These are phyloP conservation scores for Eretmocerus hayati DNA, from an alignment of 2,888 invertebrate species.

Conservation along the genomic window DNA sequence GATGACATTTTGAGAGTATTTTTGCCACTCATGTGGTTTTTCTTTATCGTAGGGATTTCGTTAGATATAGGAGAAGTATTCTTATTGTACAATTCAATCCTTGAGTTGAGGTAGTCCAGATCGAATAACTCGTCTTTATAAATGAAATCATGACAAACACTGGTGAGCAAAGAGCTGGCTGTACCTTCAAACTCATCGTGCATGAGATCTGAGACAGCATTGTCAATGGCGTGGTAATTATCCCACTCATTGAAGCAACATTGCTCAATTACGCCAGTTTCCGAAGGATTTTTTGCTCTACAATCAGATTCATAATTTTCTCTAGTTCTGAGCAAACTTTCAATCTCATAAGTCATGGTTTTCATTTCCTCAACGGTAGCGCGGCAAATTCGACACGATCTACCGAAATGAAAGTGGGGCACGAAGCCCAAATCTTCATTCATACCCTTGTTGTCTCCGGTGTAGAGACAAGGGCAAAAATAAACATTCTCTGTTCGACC, in stretches of 20 bases:
- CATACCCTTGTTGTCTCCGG: conserved; percentile 17
- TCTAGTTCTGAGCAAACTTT: conserved; percentile 3
- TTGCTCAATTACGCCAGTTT: conserved; percentile 9
- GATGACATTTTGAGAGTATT: conserved; percentile 15
- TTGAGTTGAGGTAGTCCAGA: conserved; percentile 12
- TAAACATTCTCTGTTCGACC: conserved; percentile 4
- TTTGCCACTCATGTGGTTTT: conserved; percentile 4
- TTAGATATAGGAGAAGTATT: neutral
- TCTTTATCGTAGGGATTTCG: conserved; percentile 9
- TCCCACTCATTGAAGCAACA: conserved; percentile 17
- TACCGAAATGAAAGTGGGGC: conserved; percentile 13
- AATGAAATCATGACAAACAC: conserved; percentile 9
- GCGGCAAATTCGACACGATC: neutral
- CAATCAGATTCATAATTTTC: conserved; percentile 8
- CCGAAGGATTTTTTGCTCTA: neutral
- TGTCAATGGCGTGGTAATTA: conserved; percentile 14
- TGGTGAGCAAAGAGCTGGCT: conserved; percentile 16
- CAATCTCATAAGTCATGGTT: conserved; percentile 4
- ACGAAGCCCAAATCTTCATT: conserved; percentile 17
- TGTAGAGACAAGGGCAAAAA: conserved; percentile 16
- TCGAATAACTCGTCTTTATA: conserved; percentile 12
- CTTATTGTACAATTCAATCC: conserved; percentile 4
- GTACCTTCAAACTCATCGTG: conserved; percentile 24
- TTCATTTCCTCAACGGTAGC: neutral
- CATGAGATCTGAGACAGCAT: conserved; percentile 19